Evolutionary conservation across 2,113 vertebrate genomes (phyloP).

Genomic region (Calidris pygmaea): DNA sequence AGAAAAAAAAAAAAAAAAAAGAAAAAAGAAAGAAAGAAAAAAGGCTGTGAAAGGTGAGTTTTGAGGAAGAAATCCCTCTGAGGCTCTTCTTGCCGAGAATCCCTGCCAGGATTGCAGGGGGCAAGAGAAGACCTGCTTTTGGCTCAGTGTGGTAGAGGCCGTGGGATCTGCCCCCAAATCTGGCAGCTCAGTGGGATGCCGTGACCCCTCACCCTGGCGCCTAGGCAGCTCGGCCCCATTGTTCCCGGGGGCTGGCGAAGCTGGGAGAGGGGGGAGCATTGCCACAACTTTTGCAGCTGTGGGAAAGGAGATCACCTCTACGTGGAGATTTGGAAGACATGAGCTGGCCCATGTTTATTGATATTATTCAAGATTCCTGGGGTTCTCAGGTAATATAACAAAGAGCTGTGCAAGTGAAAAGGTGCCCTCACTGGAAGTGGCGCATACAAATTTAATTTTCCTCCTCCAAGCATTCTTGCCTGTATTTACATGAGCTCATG

Average conservation of each 20-base stretch:
- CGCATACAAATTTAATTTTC: not conserved
- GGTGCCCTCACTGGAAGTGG: not conserved
- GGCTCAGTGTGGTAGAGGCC: constrained; percentile 26
- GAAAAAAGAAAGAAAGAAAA: not conserved
- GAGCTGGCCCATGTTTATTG: not conserved
- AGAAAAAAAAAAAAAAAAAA: not conserved
- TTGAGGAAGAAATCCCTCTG: constrained; percentile 19
- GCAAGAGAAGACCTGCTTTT: constrained; percentile 47
- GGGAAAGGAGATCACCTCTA: not conserved
- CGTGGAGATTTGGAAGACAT: not conserved
- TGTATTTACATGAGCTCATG: not conserved
- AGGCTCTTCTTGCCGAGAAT: not conserved
- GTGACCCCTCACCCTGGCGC: constrained; percentile 32
- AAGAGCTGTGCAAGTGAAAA: not conserved
- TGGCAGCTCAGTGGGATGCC: constrained; percentile 16
- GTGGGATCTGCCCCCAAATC: constrained; percentile 60
- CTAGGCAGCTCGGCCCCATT: constrained; percentile 37
- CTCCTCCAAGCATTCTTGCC: not conserved
- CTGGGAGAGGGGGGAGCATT: not conserved
- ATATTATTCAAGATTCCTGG: not conserved
- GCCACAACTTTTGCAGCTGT: not conserved
- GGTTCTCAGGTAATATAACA: not conserved
- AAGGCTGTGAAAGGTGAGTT: constrained; percentile 23
- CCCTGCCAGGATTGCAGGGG: constrained; percentile 33
- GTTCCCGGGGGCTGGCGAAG: not conserved